Conservation (phyloP, 1,140 invertebrate genomes). For the Drosophila novamexicana region DNA sequence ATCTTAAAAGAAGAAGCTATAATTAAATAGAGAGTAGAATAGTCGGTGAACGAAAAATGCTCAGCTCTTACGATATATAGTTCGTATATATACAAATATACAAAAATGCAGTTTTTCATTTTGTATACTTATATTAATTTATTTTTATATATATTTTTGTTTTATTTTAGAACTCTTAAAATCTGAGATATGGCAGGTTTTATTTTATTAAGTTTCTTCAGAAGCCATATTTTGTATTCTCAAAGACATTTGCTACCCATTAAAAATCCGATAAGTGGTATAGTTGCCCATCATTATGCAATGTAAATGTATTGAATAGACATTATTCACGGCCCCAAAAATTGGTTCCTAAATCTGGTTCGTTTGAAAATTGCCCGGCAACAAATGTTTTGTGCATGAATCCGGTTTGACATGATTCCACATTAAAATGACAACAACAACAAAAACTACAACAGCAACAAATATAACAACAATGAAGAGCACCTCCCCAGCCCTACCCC, state of each 20-base stretch:
- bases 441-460: neutral
- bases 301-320: slow-evolving; percentile 52
- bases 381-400: slow-evolving; percentile 60
- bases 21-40: too few relatives aligned
- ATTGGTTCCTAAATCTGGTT: slow-evolving; percentile 66
- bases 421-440: slow-evolving; percentile 42
- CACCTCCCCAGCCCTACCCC: slow-evolving; percentile 6
- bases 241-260: neutral
- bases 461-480: slow-evolving; percentile 18
- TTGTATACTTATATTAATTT: too few relatives aligned
- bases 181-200: too few relatives aligned
- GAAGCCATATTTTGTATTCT: neutral
- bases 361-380: slow-evolving; percentile 31
- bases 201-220: too few relatives aligned
- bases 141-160: too few relatives aligned
- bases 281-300: slow-evolving; percentile 55
- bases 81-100: too few relatives aligned
- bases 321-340: slow-evolving; percentile 54
- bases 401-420: slow-evolving; percentile 81
- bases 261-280: slow-evolving; percentile 1
- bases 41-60: too few relatives aligned
- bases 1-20: too few relatives aligned
- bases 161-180: too few relatives aligned
- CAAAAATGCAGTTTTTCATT: too few relatives aligned
- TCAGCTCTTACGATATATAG: too few relatives aligned